Conservation (phyloP, 1,140 invertebrate species). For the Octopus sinensis region DNA sequence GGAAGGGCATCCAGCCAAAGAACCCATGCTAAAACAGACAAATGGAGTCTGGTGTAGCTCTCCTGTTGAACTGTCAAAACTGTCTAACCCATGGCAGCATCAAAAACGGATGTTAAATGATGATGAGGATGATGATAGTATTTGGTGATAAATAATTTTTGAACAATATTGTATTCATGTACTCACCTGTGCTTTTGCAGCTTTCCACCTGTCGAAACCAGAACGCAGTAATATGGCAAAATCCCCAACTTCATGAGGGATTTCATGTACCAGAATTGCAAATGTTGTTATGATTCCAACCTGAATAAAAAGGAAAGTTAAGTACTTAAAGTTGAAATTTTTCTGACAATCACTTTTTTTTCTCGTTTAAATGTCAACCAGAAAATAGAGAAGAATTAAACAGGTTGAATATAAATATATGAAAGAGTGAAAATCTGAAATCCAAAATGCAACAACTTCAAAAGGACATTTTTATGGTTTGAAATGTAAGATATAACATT, state of each 20-base stretch:
- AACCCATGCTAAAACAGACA: neutral
- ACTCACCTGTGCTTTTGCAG: slow-evolving; percentile 76
- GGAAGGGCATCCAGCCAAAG: neutral
- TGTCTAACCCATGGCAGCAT: neutral
- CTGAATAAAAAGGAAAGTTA: slow-evolving; percentile 48
- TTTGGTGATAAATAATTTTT: neutral
- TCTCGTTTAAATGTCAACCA: too few species aligned
- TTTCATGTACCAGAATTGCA: slow-evolving; percentile 93
- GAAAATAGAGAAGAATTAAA: too few species aligned
- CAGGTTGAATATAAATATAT: too few species aligned
- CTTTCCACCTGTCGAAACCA: slow-evolving; percentile 86
- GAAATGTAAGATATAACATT: too few species aligned
- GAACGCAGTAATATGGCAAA: slow-evolving; percentile 90
- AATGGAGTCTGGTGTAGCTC: neutral
- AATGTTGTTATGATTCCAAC: slow-evolving; percentile 88
- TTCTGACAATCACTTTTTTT: too few species aligned
- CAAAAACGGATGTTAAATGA: neutral
- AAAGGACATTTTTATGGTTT: too few species aligned
- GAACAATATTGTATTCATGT: neutral
- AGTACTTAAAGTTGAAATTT: neutral
- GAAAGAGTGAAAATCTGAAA: too few species aligned
- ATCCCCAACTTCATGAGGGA: slow-evolving; percentile 96
- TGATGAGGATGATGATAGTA: neutral
- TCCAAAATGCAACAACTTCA: too few species aligned
- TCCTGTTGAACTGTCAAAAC: too few species aligned